Conservation (phyloP, 1,140 invertebrate genomes). For the Nixonia krombeini region DNA sequence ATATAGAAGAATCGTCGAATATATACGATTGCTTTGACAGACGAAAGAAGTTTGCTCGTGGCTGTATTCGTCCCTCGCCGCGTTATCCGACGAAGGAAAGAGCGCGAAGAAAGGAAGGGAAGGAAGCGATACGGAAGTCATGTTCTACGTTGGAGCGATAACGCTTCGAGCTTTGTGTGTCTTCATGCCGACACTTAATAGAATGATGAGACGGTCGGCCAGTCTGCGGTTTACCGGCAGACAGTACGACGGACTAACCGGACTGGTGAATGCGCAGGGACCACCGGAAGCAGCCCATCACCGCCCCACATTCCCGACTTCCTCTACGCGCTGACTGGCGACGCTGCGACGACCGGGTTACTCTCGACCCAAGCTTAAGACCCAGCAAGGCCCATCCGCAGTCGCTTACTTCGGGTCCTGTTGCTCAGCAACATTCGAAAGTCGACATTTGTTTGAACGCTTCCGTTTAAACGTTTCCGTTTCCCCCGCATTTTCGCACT, state of each 20-base stretch:
- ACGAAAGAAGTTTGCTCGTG: no score
- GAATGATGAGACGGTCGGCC: constrained; percentile 40
- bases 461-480: no score
- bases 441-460: no score
- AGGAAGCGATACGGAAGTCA: constrained; percentile 23
- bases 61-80: no score
- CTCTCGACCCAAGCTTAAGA: constrained; percentile 36
- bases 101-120: not conserved
- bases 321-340: constrained; percentile 32
- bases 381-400: constrained; percentile 38
- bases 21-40: no score
- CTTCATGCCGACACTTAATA: constrained; percentile 29
- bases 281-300: constrained; percentile 64
- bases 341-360: constrained; percentile 33
- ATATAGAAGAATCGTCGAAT: no score
- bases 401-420: no score
- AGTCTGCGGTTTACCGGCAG: constrained; percentile 40
- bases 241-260: constrained; percentile 31
- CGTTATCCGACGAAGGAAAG: no score
- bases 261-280: constrained; percentile 48
- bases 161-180: constrained; percentile 15
- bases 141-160: constrained; percentile 12
- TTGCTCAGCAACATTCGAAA: constrained; percentile 17
- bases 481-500: no score
- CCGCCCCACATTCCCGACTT: constrained; percentile 55